Evolutionary conservation across 2,888 invertebrate genomes (phyloP).

Genomic region (Idaea biselata): DNA sequence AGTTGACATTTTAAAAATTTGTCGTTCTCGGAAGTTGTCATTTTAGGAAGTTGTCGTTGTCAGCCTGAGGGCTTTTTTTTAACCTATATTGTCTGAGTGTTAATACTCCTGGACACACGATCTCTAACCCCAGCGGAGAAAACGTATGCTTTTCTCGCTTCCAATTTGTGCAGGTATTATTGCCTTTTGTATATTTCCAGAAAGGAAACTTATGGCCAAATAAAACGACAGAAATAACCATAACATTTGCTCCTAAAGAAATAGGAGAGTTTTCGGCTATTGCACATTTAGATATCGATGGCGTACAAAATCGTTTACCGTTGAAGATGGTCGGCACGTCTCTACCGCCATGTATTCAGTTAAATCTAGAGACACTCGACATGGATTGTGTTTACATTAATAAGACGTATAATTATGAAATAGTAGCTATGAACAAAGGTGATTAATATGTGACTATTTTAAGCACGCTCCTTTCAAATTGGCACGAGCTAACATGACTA

Average conservation of each 20-base stretch:
- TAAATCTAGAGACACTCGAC: conserved; percentile 80
- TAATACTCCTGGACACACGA: too few relatives aligned
- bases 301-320: conserved; percentile 72
- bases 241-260: conserved; percentile 79
- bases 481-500: conserved; percentile 10
- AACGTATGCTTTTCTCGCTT: background rate
- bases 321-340: conserved; percentile 77
- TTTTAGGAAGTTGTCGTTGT: too few relatives aligned
- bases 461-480: conserved; percentile 14
- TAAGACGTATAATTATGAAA: conserved; percentile 81
- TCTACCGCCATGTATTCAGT: conserved; percentile 77
- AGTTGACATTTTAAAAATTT: too few relatives aligned
- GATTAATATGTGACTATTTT: conserved; percentile 19
- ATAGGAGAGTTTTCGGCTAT: conserved; percentile 71
- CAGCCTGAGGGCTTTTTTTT: too few relatives aligned
- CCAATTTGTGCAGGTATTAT: background rate
- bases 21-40: too few relatives aligned
- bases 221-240: conserved; percentile 69
- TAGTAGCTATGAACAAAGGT: conserved; percentile 81
- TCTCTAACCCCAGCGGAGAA: too few relatives aligned
- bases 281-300: conserved; percentile 82
- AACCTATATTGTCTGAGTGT: too few relatives aligned
- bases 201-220: conserved; percentile 82
- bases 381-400: conserved; percentile 80
- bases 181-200: conserved; percentile 46